phyloP scores from a whole-genome alignment of 2,797 vertebrate genomes.

The Scomberomorus guttatus region DNA sequence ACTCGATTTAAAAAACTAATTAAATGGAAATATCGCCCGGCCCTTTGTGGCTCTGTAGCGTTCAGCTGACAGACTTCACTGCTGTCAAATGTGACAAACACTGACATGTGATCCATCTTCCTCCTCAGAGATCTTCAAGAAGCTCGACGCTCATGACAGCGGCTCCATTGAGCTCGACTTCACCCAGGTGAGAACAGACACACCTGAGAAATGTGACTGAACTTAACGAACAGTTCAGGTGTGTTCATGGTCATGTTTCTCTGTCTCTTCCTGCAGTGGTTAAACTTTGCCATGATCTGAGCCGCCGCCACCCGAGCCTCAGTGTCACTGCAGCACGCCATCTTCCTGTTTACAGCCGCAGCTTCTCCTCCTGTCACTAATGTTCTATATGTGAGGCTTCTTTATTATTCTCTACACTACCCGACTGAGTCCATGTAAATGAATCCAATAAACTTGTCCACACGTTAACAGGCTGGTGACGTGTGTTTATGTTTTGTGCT shows the following conservation, averaged over 20 bases:
- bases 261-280: constrained; percentile 77
- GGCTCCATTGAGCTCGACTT: constrained; percentile 83
- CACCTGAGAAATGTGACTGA: neutral
- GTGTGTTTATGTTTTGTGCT: neutral
- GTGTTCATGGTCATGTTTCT: neutral
- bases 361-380: constrained; percentile 6
- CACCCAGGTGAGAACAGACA: constrained; percentile 67
- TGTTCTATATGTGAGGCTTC: neutral
- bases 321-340: neutral
- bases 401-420: neutral
- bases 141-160: constrained; percentile 69
- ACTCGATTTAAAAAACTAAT: too few relatives aligned
- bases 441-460: constrained; percentile 42
- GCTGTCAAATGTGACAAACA: too few relatives aligned
- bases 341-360: constrained; percentile 12
- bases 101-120: neutral
- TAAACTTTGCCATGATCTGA: constrained; percentile 85
- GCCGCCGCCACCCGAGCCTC: neutral
- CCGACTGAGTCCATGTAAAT: neutral
- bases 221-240: neutral
- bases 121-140: constrained; percentile 80
- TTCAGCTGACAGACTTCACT: too few relatives aligned
- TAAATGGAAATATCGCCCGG: too few relatives aligned
- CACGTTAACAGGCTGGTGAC: neutral
- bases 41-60: too few relatives aligned